Percentiles rank a stretch among this genome's conserved stretches.
Evolutionary conservation across 2,888 invertebrate species (phyloP).

Genomic region (Rhimphoctona megacephalus): DNA sequence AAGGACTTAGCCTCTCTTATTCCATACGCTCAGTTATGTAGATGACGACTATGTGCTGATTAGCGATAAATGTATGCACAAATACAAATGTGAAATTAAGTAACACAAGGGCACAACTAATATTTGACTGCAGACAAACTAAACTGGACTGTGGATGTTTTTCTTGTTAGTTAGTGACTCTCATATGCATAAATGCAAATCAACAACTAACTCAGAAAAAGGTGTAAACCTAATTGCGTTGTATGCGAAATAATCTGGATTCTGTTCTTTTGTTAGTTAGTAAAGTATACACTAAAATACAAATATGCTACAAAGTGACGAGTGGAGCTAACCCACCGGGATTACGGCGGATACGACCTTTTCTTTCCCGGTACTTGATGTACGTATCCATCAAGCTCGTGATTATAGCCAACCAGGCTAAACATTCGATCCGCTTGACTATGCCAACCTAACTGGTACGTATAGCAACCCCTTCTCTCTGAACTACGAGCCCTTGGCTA

Average conservation of each 20-base stretch:
- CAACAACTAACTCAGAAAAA: background rate
- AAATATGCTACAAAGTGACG: background rate
- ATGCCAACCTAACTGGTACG: constrained; percentile 35
- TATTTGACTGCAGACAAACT: background rate
- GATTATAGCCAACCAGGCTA: constrained; percentile 23
- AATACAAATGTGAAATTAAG: background rate
- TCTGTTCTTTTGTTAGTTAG: background rate
- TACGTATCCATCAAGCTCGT: constrained; percentile 8
- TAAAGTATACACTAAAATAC: background rate
- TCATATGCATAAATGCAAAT: background rate
- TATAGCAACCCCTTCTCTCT: constrained; percentile 26
- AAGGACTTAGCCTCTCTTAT: background rate
- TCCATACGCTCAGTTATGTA: background rate
- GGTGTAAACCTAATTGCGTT: background rate
- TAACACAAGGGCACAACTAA: background rate
- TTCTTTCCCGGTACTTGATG: background rate
- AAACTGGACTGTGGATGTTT: background rate
- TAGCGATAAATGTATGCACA: background rate
- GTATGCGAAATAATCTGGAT: background rate
- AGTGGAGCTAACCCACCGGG: background rate
- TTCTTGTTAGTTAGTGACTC: background rate
- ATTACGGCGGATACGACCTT: background rate
- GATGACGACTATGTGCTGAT: background rate
- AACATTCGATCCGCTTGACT: constrained; percentile 58
- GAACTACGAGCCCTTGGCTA: constrained; percentile 19